phyloP scores from a whole-genome alignment of 2,113 vertebrate genomes.

The Macquaria australasica region DNA sequence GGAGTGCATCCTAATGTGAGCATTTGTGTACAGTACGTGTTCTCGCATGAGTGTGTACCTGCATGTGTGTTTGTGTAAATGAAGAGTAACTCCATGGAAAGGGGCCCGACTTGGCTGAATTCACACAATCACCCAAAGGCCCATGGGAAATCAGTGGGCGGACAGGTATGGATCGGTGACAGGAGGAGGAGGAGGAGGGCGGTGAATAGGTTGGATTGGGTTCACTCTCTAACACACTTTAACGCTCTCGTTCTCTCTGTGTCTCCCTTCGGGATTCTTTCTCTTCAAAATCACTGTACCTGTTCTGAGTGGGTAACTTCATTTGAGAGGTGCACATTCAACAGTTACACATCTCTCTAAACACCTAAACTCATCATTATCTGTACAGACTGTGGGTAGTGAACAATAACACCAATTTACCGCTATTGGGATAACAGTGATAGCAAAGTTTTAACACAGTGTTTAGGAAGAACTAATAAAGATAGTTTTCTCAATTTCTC shows the following conservation, averaged over 20 bases:
- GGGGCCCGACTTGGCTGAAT: constrained; percentile 50
- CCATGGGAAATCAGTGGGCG: constrained; percentile 77
- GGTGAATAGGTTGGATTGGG: constrained; percentile 42
- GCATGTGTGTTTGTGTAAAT: constrained; percentile 33
- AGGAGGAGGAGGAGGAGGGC: constrained; percentile 43
- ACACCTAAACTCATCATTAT: constrained; percentile 8
- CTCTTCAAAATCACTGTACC: constrained; percentile 8
- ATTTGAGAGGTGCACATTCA: constrained; percentile 17
- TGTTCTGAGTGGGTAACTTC: background rate
- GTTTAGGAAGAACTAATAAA: background rate
- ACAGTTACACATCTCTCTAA: background rate
- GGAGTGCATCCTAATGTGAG: constrained; percentile 47
- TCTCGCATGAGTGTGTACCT: background rate
- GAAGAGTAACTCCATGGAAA: constrained; percentile 37
- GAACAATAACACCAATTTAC: background rate
- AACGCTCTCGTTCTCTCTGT: constrained; percentile 19
- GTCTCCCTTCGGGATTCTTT: constrained; percentile 13
- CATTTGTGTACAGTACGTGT: constrained; percentile 16
- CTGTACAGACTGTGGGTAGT: no score
- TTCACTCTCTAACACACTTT: constrained; percentile 51
- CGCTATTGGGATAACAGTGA: background rate
- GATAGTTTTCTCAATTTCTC: background rate
- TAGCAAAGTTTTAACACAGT: background rate
- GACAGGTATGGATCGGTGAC: constrained; percentile 75
- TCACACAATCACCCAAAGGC: constrained; percentile 67